Evolutionary conservation across 2,888 invertebrate species (phyloP).

Genomic region (Ichneumon xanthorius): DNA sequence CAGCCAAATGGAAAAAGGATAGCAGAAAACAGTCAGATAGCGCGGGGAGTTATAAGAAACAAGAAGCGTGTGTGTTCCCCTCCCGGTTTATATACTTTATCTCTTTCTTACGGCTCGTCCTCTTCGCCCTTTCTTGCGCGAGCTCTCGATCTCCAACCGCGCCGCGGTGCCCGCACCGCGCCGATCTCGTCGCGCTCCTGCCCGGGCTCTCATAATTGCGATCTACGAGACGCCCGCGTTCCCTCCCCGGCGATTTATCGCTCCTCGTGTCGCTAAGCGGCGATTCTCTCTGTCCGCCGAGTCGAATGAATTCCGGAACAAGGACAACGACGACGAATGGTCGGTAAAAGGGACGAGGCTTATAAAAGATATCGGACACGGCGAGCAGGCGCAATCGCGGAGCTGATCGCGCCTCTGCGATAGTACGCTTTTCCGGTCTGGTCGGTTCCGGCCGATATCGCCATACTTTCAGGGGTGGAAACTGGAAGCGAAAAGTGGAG

Average conservation of each 20-base stretch:
- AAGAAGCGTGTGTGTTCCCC: conserved; percentile 49
- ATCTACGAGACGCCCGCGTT: conserved; percentile 69
- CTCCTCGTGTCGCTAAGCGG: conserved; percentile 50
- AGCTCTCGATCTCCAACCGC: conserved; percentile 15
- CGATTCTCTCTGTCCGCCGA: conserved; percentile 41
- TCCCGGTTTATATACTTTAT: conserved; percentile 31
- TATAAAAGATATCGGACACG: conserved; percentile 6
- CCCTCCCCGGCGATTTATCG: conserved; percentile 57
- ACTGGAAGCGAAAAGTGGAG: no score
- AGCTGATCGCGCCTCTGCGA: conserved; percentile 1
- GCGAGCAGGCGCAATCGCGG: conserved; percentile 28
- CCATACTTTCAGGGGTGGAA: no score
- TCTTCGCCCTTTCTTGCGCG: conserved; percentile 45
- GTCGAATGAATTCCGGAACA: conserved; percentile 64
- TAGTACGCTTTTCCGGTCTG: neutral
- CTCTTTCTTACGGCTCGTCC: conserved; percentile 40
- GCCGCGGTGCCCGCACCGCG: conserved; percentile 15
- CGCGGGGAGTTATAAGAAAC: conserved; percentile 41
- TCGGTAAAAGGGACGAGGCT: conserved; percentile 3
- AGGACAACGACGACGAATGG: conserved; percentile 48
- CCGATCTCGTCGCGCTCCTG: conserved; percentile 53
- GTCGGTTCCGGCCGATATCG: no score
- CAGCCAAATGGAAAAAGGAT: conserved; percentile 12
- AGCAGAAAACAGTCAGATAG: conserved; percentile 48
- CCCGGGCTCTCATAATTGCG: conserved; percentile 68